Percentiles rank a stretch among this genome's conserved stretches.
phyloP scores from a whole-genome alignment of 1,140 invertebrate species.

The Drosophila lacteicornis region DNA sequence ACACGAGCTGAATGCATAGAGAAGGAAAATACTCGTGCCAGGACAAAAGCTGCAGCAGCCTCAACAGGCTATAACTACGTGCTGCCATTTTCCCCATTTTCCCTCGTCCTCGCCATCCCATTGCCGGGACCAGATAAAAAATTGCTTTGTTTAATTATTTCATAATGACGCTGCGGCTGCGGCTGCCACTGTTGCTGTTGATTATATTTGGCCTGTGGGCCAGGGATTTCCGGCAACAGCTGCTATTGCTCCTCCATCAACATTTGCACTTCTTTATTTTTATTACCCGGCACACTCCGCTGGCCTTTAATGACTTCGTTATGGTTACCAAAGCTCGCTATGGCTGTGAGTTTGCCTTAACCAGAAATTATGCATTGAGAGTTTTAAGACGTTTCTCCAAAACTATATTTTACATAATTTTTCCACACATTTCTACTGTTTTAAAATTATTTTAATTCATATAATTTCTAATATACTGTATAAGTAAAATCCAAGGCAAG shows the following conservation, averaged over 20 bases:
- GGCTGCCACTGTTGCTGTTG: constrained; percentile 55
- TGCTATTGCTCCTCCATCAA: constrained; percentile 50
- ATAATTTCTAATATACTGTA: too few relatives aligned
- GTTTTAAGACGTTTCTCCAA: constrained; percentile 5
- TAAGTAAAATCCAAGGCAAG: neutral
- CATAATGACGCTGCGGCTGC: constrained; percentile 78
- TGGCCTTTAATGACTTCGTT: constrained; percentile 57
- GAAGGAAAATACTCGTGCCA: constrained; percentile 41
- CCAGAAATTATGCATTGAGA: constrained; percentile 41
- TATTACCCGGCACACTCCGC: constrained; percentile 52
- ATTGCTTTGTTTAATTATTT: constrained; percentile 82
- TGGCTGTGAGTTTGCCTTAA: constrained; percentile 4
- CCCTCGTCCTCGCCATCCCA: neutral
- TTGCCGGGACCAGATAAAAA: constrained; percentile 65
- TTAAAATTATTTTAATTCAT: too few relatives aligned
- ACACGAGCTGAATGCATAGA: constrained; percentile 72
- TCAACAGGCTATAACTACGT: constrained; percentile 65
- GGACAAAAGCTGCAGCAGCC: constrained; percentile 63
- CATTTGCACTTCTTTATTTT: constrained; percentile 63
- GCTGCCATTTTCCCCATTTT: constrained; percentile 20
- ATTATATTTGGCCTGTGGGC: constrained; percentile 79
- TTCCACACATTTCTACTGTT: neutral
- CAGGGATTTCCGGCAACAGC: constrained; percentile 72
- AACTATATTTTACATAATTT: constrained; percentile 4
- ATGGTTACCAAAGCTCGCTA: constrained; percentile 16